phyloP scores from a whole-genome alignment of 2,797 vertebrate genomes.

The Notolepis coatsorum region DNA sequence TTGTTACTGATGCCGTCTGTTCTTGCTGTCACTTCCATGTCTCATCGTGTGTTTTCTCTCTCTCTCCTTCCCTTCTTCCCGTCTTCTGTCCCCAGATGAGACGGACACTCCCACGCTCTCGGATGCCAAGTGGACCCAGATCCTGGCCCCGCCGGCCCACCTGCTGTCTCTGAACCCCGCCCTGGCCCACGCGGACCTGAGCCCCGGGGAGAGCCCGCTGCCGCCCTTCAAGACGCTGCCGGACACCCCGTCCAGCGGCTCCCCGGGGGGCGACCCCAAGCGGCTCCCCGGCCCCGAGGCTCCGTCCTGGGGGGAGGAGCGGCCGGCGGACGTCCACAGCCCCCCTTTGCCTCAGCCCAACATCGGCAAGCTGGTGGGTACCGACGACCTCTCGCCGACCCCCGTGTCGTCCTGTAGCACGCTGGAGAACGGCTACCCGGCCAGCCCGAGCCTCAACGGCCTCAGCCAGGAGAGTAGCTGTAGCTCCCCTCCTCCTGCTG shows the following conservation, averaged over 20 bases:
- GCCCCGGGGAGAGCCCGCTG: slow-evolving; percentile 85
- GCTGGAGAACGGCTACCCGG: slow-evolving; percentile 68
- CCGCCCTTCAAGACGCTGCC: slow-evolving; percentile 87
- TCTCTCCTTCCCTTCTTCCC: slow-evolving; percentile 39
- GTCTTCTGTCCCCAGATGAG: slow-evolving; percentile 83
- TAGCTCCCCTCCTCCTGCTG: slow-evolving; percentile 1
- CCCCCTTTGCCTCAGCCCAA: slow-evolving; percentile 83
- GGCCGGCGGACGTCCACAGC: slow-evolving; percentile 81
- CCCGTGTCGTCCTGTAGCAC: slow-evolving; percentile 58
- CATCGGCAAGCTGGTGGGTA: slow-evolving; percentile 83
- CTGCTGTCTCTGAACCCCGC: slow-evolving; percentile 86
- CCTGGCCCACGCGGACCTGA: slow-evolving; percentile 80
- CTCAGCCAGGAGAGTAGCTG: slow-evolving; percentile 18
- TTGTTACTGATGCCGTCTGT: slow-evolving; percentile 6
- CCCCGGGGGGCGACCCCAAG: slow-evolving; percentile 76
- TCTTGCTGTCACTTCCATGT: slow-evolving; percentile 9
- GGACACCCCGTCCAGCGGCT: slow-evolving; percentile 68
- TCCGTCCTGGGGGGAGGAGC: slow-evolving; percentile 85
- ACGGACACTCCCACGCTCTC: slow-evolving; percentile 88
- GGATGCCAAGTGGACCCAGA: slow-evolving; percentile 95
- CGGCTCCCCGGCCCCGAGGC: slow-evolving; percentile 76
- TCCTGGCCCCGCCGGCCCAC: slow-evolving; percentile 88
- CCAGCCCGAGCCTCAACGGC: slow-evolving; percentile 50
- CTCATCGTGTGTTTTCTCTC: slow-evolving; percentile 8
- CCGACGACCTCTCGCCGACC: slow-evolving; percentile 82